phyloP scores from a whole-genome alignment of 2,113 vertebrate species.

The Ivindomyrus marchei region DNA sequence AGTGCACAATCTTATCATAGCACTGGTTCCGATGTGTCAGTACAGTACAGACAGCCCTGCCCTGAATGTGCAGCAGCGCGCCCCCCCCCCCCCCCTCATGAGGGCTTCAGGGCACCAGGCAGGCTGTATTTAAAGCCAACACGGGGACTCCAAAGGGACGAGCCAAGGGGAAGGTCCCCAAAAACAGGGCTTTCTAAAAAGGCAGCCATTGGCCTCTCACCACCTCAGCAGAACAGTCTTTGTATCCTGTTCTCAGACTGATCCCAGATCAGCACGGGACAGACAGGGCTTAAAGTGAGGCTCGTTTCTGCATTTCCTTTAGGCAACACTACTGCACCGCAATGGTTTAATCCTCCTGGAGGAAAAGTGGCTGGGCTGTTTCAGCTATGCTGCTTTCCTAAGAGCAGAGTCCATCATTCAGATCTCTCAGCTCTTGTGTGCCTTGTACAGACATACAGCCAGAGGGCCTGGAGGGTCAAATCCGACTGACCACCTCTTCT shows the following conservation, averaged over 20 bases:
- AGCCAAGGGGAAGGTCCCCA: not conserved
- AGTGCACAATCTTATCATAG: not conserved
- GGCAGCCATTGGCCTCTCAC: not conserved
- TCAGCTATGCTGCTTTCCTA: not conserved
- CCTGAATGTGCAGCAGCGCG: conserved; percentile 14
- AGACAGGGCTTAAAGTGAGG: too few species aligned
- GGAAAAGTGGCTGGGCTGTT: not conserved
- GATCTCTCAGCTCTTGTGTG: not conserved
- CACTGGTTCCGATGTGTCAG: not conserved
- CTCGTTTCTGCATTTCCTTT: not conserved
- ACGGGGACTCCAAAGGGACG: conserved; percentile 32
- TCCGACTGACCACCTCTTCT: not conserved
- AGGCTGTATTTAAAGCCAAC: conserved; percentile 75
- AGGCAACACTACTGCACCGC: not conserved
- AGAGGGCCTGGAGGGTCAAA: not conserved
- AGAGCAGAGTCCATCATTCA: not conserved
- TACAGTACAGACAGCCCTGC: not conserved
- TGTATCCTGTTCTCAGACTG: not conserved
- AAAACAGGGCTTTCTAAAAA: not conserved
- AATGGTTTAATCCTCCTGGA: not conserved
- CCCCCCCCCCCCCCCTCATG: not conserved
- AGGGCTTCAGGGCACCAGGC: conserved; percentile 39
- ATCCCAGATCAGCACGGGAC: not conserved
- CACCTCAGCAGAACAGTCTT: not conserved
- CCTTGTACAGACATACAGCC: not conserved